phyloP scores from a whole-genome alignment of 2,113 vertebrate species.

The Nothobranchius kuhntae region DNA sequence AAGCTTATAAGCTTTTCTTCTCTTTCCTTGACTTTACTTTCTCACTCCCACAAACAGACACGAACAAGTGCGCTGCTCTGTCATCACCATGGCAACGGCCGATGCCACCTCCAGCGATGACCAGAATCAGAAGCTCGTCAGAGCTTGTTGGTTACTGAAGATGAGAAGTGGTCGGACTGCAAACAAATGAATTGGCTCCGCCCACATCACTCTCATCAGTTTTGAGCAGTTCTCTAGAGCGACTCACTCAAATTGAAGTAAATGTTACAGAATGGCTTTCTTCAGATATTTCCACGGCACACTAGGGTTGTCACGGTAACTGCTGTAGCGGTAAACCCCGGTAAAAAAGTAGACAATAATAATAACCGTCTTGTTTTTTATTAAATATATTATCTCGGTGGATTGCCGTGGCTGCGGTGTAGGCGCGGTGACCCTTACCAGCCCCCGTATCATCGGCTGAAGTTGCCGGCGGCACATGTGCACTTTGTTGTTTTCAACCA shows the following conservation, averaged over 20 bases:
- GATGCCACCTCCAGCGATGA: conserved; percentile 44
- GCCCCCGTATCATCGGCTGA: too few species aligned
- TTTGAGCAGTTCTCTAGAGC: neutral
- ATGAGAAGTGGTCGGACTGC: conserved; percentile 12
- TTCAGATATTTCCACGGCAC: too few species aligned
- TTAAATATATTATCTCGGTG: too few species aligned
- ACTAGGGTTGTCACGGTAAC: too few species aligned
- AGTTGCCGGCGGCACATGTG: too few species aligned
- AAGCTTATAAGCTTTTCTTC: conserved; percentile 16
- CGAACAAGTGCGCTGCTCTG: conserved; percentile 62
- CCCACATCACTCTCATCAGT: conserved; percentile 8
- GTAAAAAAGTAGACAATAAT: too few species aligned
- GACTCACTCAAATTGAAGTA: neutral
- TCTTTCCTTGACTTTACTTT: neutral
- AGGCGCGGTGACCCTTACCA: too few species aligned
- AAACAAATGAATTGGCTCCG: conserved; percentile 30
- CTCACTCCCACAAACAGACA: conserved; percentile 33
- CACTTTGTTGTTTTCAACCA: too few species aligned
- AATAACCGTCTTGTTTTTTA: too few species aligned
- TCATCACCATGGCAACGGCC: conserved; percentile 79
- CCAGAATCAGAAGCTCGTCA: conserved; percentile 21
- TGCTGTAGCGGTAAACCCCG: too few species aligned
- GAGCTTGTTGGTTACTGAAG: conserved; percentile 26
- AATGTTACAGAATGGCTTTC: neutral
- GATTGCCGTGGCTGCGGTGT: too few species aligned